Percentiles rank a stretch among this genome's conserved stretches.
Evolutionary conservation across 1,140 invertebrate species (phyloP).

Genomic region (Ips nitidus): DNA sequence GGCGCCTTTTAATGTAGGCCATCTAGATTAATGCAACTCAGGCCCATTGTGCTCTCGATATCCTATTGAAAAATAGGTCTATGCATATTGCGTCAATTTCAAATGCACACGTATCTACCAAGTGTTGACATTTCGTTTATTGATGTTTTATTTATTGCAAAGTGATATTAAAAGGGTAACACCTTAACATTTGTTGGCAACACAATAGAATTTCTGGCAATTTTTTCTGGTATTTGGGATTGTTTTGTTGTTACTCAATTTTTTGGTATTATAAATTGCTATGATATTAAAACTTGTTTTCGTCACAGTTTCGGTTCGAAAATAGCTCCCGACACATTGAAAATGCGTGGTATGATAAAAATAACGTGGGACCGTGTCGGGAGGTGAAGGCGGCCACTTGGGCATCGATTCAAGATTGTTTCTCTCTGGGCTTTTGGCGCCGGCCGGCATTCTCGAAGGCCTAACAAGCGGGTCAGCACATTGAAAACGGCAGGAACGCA

Average conservation of each 20-base stretch:
- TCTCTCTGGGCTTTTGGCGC: slow-evolving; percentile 19
- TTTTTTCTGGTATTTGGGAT: not conserved
- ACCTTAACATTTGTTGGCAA: not conserved
- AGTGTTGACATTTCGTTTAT: not conserved
- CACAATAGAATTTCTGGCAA: slow-evolving; percentile 1
- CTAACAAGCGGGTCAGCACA: slow-evolving; percentile 21
- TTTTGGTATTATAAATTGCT: too few species aligned
- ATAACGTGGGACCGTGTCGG: not conserved
- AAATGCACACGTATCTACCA: slow-evolving; percentile 1
- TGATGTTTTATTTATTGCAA: slow-evolving; percentile 11
- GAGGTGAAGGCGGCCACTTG: slow-evolving; percentile 16
- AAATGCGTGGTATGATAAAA: not conserved
- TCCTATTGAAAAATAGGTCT: not conserved
- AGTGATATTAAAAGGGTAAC: not conserved
- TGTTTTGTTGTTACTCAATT: too few species aligned
- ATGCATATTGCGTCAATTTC: slow-evolving; percentile 3
- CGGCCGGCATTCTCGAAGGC: slow-evolving; percentile 12
- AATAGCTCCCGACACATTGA: too few species aligned
- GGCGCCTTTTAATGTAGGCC: slow-evolving; percentile 4
- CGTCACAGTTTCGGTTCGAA: too few species aligned
- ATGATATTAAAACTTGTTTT: too few species aligned
- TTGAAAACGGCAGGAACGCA: not conserved
- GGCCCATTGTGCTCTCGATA: slow-evolving; percentile 4
- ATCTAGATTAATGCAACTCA: slow-evolving; percentile 13
- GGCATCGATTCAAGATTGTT: not conserved